phyloP scores from a whole-genome alignment of 2,113 vertebrate genomes.

The Urocynchramus pylzowi region DNA sequence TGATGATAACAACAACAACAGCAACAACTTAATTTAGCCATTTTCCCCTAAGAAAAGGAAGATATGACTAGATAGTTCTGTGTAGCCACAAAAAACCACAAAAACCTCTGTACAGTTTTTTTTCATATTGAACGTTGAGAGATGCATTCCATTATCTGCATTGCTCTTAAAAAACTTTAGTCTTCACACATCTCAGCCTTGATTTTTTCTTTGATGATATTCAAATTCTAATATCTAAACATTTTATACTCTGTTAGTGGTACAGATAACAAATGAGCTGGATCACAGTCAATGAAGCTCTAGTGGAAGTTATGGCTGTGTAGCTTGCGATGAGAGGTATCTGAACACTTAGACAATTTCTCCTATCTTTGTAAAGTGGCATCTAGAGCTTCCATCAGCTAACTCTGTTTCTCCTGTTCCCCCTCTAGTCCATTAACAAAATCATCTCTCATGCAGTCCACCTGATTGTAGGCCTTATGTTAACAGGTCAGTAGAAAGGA shows the following conservation, averaged over 20 bases:
- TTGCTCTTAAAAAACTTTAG: background rate
- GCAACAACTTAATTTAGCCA: background rate
- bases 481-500: background rate
- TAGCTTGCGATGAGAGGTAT: background rate
- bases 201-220: background rate
- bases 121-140: background rate
- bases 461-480: background rate
- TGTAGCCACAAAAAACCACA: background rate
- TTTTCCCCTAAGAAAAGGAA: background rate
- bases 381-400: background rate
- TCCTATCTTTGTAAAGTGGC: background rate
- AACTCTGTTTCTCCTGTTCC: background rate
- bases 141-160: background rate
- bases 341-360: background rate
- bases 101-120: background rate
- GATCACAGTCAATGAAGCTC: background rate
- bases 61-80: background rate
- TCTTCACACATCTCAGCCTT: background rate
- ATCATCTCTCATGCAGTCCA: background rate
- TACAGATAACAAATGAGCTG: background rate
- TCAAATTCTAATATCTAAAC: background rate
- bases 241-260: background rate
- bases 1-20: background rate
- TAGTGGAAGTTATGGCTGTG: background rate
- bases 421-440: background rate